A percentile compares a stretch with the other conserved stretches of the same genome.
Evolutionary conservation across 1,140 invertebrate genomes (phyloP).

Genomic region (Mycetomoellerius zeteki): DNA sequence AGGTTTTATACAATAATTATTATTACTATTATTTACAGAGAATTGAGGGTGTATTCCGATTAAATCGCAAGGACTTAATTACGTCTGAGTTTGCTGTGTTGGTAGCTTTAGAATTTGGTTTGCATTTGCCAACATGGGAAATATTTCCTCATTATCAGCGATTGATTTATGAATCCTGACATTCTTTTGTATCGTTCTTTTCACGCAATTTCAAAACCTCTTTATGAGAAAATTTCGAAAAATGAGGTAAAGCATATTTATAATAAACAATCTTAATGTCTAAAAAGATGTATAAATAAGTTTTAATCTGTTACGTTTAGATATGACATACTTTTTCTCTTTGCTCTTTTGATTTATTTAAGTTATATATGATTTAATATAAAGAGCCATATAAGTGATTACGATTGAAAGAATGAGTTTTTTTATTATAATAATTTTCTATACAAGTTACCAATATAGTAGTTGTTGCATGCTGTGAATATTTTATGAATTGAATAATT

Average conservation of each 20-base stretch:
- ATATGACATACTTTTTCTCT: neutral
- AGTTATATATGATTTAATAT: neutral
- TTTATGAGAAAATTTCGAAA: conserved; percentile 21
- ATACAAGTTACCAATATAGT: conserved; percentile 52
- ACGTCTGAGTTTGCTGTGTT: conserved; percentile 97
- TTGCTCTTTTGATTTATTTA: neutral
- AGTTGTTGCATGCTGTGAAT: conserved; percentile 37
- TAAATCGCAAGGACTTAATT: conserved; percentile 96
- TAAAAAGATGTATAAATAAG: conserved; percentile 2
- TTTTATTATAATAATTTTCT: conserved; percentile 16
- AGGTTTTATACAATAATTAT: conserved; percentile 42
- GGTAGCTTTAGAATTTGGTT: conserved; percentile 97
- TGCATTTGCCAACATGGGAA: conserved; percentile 96
- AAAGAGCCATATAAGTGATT: neutral
- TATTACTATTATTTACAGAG: conserved; percentile 88
- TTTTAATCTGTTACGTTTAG: neutral
- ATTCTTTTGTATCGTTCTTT: conserved; percentile 69
- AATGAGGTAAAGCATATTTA: conserved; percentile 19
- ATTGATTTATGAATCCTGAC: conserved; percentile 95
- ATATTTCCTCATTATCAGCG: conserved; percentile 98
- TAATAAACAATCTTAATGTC: conserved; percentile 15
- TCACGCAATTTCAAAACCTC: conserved; percentile 56
- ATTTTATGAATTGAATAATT: conserved; percentile 49
- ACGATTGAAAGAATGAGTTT: conserved; percentile 9
- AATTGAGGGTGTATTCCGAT: conserved; percentile 95